Conservation (phyloP, 1,140 invertebrate genomes). For the Glossosoma conforme region DNA sequence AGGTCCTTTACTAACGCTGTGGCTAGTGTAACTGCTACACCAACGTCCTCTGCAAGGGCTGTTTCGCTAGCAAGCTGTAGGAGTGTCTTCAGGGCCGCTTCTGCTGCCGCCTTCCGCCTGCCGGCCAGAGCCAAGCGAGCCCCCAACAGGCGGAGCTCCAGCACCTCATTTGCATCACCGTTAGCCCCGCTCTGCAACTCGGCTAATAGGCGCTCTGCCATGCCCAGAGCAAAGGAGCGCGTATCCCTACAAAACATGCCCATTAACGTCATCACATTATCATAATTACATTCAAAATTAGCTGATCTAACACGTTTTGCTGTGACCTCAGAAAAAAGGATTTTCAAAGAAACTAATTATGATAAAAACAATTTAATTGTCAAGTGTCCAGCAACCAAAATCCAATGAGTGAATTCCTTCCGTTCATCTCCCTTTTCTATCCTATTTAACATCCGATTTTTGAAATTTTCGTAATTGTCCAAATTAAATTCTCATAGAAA, state of each 20-base stretch:
- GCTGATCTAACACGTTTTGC: neutral
- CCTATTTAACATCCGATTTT: too few relatives aligned
- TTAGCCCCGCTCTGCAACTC: slow-evolving; percentile 64
- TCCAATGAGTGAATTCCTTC: too few relatives aligned
- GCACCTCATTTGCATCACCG: slow-evolving; percentile 51
- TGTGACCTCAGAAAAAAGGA: too few relatives aligned
- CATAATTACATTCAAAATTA: neutral
- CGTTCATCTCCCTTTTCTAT: too few relatives aligned
- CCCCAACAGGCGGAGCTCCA: slow-evolving; percentile 66
- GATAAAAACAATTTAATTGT: too few relatives aligned
- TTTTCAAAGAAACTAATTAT: neutral
- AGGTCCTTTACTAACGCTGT: slow-evolving; percentile 67
- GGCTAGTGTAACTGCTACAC: slow-evolving; percentile 84
- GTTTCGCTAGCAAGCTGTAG: slow-evolving; percentile 69
- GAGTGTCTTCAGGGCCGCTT: slow-evolving; percentile 78
- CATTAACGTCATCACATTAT: neutral
- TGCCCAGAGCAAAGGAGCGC: slow-evolving; percentile 71
- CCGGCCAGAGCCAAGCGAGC: slow-evolving; percentile 82
- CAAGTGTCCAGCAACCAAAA: too few relatives aligned
- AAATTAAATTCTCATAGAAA: too few relatives aligned
- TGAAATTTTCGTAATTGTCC: too few relatives aligned
- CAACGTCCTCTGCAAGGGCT: slow-evolving; percentile 68
- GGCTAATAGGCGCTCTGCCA: slow-evolving; percentile 68
- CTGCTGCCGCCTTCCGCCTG: slow-evolving; percentile 79
- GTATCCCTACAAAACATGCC: slow-evolving; percentile 54